A percentile compares a stretch with the other conserved stretches of the same genome.
phyloP scores from a whole-genome alignment of 53 echinoderm and acorn worm species.

The Echinometra lucunter region DNA sequence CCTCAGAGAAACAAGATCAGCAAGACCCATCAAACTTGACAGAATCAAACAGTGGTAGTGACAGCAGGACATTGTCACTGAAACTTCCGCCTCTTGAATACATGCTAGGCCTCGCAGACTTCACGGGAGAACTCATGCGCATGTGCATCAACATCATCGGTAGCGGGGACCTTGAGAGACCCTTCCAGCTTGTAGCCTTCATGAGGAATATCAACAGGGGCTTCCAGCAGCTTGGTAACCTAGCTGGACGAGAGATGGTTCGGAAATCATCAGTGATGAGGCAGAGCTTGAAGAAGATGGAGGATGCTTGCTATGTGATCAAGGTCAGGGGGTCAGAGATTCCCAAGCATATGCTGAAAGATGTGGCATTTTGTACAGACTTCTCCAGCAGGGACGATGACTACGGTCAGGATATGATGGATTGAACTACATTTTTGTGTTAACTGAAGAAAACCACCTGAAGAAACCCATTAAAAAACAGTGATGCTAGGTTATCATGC shows the following conservation, averaged over 20 bases:
- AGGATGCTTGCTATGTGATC: constrained; percentile 94
- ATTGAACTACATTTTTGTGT: neutral
- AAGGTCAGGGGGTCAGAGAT: constrained; percentile 95
- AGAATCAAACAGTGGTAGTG: neutral
- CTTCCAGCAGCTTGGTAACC: constrained; percentile 85
- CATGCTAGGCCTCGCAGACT: constrained; percentile 92
- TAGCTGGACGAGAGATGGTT: constrained; percentile 81
- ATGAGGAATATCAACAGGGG: constrained; percentile 84
- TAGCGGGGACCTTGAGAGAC: constrained; percentile 81
- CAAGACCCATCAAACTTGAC: neutral
- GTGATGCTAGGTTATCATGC: neutral
- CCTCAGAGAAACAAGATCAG: constrained; percentile 20
- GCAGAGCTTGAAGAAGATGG: constrained; percentile 94
- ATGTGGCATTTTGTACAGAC: constrained; percentile 63
- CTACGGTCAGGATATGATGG: constrained; percentile 40
- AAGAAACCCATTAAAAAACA: neutral
- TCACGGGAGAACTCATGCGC: constrained; percentile 97
- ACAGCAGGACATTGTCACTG: constrained; percentile 47
- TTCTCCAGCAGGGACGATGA: constrained; percentile 9
- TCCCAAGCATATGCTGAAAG: constrained; percentile 94
- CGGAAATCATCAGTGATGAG: constrained; percentile 86
- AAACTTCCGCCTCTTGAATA: constrained; percentile 84
- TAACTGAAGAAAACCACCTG: neutral
- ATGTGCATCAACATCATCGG: constrained; percentile 92
- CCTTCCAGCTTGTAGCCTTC: constrained; percentile 83